Conservation (phyloP, 2,888 invertebrate genomes). For the Cyrtodaria siliqua region DNA sequence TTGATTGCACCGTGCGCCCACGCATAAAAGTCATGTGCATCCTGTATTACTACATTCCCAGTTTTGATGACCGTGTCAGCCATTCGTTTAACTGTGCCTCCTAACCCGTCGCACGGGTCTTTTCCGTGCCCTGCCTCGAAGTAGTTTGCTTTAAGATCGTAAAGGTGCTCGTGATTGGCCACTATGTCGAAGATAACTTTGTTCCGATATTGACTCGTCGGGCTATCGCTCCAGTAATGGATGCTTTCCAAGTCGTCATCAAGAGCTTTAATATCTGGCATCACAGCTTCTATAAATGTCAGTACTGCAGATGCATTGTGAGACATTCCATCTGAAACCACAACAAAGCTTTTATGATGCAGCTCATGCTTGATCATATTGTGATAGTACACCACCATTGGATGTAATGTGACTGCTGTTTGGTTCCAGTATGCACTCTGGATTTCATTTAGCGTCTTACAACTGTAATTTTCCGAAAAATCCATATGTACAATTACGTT, state of each 20-base stretch:
- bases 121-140: constrained; percentile 32
- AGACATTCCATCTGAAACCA: constrained; percentile 23
- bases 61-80: background rate
- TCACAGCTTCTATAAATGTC: constrained; percentile 14
- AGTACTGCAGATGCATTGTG: constrained; percentile 17
- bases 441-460: constrained; percentile 14
- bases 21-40: too few relatives aligned
- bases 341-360: constrained; percentile 13
- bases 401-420: constrained; percentile 11
- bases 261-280: constrained; percentile 10
- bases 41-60: background rate
- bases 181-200: constrained; percentile 10
- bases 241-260: background rate
- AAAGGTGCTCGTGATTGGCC: constrained; percentile 6
- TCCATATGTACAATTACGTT: constrained; percentile 21
- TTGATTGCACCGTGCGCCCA: too few relatives aligned
- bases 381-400: constrained; percentile 18
- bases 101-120: constrained; percentile 34
- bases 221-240: constrained; percentile 29
- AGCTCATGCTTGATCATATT: background rate
- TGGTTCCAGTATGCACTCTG: constrained; percentile 30
- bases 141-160: constrained; percentile 6
- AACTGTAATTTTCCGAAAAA: constrained; percentile 24
- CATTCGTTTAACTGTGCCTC: constrained; percentile 15
- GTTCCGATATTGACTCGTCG: constrained; percentile 36